Evolutionary conservation across 2,888 invertebrate genomes (phyloP).

Genomic region (Standfussiana lucernea): DNA sequence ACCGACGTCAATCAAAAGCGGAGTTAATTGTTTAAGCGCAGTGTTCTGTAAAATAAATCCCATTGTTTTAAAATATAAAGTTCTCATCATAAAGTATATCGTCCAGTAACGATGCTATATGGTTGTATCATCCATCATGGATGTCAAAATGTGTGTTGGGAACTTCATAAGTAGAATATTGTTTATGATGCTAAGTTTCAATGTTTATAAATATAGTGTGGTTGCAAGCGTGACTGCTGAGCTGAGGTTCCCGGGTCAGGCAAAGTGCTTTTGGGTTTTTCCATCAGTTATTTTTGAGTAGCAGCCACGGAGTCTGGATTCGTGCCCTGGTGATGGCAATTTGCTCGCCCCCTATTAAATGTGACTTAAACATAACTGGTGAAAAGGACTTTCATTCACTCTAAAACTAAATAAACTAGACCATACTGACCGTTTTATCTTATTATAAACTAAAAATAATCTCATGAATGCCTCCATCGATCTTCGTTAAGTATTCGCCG

Average conservation of each 20-base stretch:
- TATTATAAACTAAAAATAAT: constrained; percentile 11
- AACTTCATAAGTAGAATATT: neutral
- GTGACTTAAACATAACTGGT: no score
- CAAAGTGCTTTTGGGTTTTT: no score
- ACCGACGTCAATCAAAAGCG: constrained; percentile 51
- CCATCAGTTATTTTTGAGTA: no score
- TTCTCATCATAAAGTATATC: constrained; percentile 37
- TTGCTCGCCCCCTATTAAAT: no score
- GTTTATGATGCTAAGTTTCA: neutral
- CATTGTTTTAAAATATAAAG: constrained; percentile 51
- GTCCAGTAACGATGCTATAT: constrained; percentile 20
- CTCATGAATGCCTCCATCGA: constrained; percentile 28
- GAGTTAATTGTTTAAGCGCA: constrained; percentile 49
- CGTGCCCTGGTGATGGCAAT: no score
- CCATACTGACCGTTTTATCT: constrained; percentile 1
- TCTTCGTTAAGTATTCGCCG: constrained; percentile 19
- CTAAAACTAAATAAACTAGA: neutral
- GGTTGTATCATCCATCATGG: constrained; percentile 22
- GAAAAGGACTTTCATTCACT: neutral
- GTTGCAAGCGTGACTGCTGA: no score
- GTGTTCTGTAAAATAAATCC: constrained; percentile 47
- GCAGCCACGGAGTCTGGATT: no score
- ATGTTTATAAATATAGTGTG: neutral
- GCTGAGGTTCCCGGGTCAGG: no score
- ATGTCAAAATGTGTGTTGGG: constrained; percentile 22